Base-by-base conservation (phyloP, 2,888 invertebrate genomes). In the Choristoneura rosaceana region DNA sequence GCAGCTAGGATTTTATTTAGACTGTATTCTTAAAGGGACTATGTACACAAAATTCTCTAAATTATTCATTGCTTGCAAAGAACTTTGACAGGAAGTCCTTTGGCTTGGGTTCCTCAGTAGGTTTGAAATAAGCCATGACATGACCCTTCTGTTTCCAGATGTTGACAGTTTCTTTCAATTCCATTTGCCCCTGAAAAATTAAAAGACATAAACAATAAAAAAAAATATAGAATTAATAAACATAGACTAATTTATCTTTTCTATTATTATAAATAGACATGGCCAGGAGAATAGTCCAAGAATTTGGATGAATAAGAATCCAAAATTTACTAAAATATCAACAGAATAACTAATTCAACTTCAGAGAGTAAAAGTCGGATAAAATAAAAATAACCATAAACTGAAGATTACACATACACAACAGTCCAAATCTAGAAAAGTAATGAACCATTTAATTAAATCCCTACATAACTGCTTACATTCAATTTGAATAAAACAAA, bases 81-180 rank as follows among this genome's bases (percentile, higher is more conserved):
- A 99, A 99, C 92, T 99, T 99, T 0, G 97, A 97, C 38, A 99
- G 93, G 89, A 99, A 99, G 93, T 98, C 98, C 81, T 96, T 96
- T 33, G 98, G 98, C 87, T 97, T 98, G 1, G 96, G 96, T 78
- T 98, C 97, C 68, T 95, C 95, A 0, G 97, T 97, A 65, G 98
- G 98, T 85, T 97, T 97, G 94, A 98, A 99, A 86, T 96, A 98
- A 71, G 94, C 86, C 99, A 99, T 98, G 34, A 99, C 89, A 84
- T 98, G 97, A 12, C 96, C 96, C 78, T 97, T 97, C 83, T 98
- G 98, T 88, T 98, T 98, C 98, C 98, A 99, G 70, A 96, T 95
- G 77, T 97, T 95, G 0, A 96, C 96, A 0, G 96, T 95, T 94
- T 99, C 99, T 84, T 97, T 96, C 33, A 99, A 94, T 83, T 99